Evolutionary conservation across 2,888 invertebrate species (phyloP).

Genomic region (Blera fallax): DNA sequence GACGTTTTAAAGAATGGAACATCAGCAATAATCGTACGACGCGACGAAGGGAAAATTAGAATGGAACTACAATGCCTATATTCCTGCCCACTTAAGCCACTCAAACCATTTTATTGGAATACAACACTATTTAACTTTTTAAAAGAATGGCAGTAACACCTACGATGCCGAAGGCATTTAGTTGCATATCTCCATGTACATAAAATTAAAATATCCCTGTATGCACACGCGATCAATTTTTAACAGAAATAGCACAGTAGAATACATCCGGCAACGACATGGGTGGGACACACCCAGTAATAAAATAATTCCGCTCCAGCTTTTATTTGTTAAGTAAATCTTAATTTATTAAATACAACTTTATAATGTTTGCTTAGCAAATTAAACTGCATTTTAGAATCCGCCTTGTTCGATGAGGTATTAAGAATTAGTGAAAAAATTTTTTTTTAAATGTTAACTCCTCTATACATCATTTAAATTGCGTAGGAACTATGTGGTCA

Average conservation of each 20-base stretch:
- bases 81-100: too few relatives aligned
- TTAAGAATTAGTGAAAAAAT: too few relatives aligned
- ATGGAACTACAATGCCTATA: too few relatives aligned
- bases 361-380: not conserved
- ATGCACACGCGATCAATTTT: not conserved
- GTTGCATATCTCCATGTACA: not conserved
- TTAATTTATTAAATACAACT: slow-evolving; percentile 19
- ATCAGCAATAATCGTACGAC: too few relatives aligned
- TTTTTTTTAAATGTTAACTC: too few relatives aligned
- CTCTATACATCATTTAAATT: too few relatives aligned
- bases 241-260: not conserved
- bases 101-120: not conserved
- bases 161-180: not conserved
- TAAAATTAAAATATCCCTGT: not conserved
- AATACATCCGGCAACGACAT: slow-evolving; percentile 9
- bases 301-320: slow-evolving; percentile 14
- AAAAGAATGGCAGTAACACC: too few relatives aligned
- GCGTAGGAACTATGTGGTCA: too few relatives aligned
- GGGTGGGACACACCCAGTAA: slow-evolving; percentile 27
- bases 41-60: too few relatives aligned
- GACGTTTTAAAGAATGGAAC: too few relatives aligned
- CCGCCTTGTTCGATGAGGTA: not conserved
- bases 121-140: not conserved
- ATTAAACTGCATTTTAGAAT: not conserved
- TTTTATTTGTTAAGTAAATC: slow-evolving; percentile 14